Conservation (phyloP, 2,797 vertebrate species). For the Mormyrus proboscirostris region DNA sequence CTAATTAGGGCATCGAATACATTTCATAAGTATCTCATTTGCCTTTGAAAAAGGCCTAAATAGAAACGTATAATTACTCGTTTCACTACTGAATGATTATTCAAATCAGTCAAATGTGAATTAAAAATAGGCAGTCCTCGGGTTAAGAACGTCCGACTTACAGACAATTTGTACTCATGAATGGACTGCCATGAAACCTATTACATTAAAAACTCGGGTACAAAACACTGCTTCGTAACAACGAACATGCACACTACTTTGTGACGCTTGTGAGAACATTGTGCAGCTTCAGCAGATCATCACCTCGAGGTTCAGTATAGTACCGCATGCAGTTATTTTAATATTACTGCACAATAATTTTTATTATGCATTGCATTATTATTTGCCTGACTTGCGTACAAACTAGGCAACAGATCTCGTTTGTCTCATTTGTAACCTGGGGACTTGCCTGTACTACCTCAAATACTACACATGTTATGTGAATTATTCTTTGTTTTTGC, state of each 20-base stretch:
- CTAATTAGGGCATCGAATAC: slow-evolving; percentile 8
- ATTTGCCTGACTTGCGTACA: background rate
- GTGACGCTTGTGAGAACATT: background rate
- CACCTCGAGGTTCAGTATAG: background rate
- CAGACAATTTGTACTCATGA: background rate
- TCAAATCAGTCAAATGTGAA: background rate
- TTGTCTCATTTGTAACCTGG: background rate
- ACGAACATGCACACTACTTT: background rate
- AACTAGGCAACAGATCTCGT: background rate
- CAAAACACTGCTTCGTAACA: background rate
- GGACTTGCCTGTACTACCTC: background rate
- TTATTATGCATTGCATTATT: background rate
- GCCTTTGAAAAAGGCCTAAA: slow-evolving; percentile 13
- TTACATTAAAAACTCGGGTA: background rate
- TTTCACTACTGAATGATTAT: background rate
- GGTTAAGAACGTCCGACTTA: background rate
- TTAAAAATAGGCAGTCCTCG: background rate
- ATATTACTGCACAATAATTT: background rate
- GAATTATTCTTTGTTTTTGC: background rate
- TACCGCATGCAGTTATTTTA: background rate
- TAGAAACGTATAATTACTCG: background rate
- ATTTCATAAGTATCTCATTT: slow-evolving; percentile 5
- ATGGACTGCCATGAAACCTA: background rate
- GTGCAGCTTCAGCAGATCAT: background rate
- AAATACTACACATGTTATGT: background rate